A percentile compares a stretch with the other conserved stretches of the same genome.
Conservation (phyloP, 92 coral and sea anemone species). For the Paragorgia papillata region DNA sequence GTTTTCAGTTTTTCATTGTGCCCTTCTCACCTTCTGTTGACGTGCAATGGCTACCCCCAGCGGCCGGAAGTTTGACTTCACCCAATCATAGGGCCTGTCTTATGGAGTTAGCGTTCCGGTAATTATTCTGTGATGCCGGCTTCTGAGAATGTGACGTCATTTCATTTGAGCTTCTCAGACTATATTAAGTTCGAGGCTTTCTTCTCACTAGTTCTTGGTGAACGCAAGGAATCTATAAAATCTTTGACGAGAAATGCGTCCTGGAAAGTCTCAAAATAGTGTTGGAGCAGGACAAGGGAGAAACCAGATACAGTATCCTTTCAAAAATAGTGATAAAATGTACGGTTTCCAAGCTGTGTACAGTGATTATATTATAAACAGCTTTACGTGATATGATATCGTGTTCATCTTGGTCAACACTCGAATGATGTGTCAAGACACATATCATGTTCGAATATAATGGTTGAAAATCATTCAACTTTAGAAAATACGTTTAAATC, state of each 20-base stretch:
- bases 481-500: no score
- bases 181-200: background rate
- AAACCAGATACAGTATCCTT: conserved; percentile 38
- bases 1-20: no score
- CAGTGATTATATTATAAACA: background rate
- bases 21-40: no score
- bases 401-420: background rate
- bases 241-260: conserved; percentile 4
- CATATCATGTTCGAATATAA: no score
- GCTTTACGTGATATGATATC: background rate
- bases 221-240: background rate
- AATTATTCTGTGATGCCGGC: no score
- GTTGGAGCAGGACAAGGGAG: conserved; percentile 14
- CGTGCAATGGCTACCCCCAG: no score
- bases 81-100: no score
- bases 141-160: conserved; percentile 50
- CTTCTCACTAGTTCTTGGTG: background rate
- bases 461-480: no score
- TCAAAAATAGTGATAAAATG: background rate
- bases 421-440: background rate
- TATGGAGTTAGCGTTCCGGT: no score
- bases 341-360: background rate
- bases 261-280: background rate
- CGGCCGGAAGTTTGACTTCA: no score
- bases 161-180: background rate